phyloP scores from a whole-genome alignment of 2,888 invertebrate species.

The Pseudococcus longispinus region DNA sequence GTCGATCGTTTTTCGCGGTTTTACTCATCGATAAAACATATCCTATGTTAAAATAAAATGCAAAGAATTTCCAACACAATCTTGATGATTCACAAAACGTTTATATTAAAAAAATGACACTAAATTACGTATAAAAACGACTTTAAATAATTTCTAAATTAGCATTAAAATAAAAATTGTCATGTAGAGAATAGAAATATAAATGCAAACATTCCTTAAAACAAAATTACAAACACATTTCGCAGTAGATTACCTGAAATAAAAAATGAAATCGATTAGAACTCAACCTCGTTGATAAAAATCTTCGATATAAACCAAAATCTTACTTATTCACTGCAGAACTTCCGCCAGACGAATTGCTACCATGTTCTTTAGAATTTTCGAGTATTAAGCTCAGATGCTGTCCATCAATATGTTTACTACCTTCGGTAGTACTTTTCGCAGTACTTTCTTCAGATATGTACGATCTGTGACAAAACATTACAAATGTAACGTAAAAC shows the following conservation, averaged over 20 bases:
- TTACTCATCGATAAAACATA: no score
- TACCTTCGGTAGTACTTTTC: background rate
- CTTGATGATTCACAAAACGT: slow-evolving; percentile 18
- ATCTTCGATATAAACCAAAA: background rate
- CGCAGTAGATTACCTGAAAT: background rate
- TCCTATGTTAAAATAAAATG: no score
- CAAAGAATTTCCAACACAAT: background rate
- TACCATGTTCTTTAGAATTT: slow-evolving; percentile 70
- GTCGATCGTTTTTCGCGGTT: no score
- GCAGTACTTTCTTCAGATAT: slow-evolving; percentile 4
- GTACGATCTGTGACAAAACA: background rate
- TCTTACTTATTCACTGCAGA: background rate
- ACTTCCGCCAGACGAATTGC: slow-evolving; percentile 60
- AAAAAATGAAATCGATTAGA: background rate
- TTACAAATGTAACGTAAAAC: background rate
- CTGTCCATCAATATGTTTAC: slow-evolving; percentile 23
- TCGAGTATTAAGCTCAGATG: slow-evolving; percentile 70
- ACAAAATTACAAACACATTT: background rate
- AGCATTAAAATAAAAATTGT: slow-evolving; percentile 17
- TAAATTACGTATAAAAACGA: slow-evolving; percentile 9
- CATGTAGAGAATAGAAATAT: background rate
- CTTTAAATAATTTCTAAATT: background rate
- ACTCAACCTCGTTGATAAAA: background rate
- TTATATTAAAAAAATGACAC: background rate
- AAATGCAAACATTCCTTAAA: background rate